Evolutionary conservation across 2,797 vertebrate species (phyloP).

Genomic region (Chloroceryle inda): DNA sequence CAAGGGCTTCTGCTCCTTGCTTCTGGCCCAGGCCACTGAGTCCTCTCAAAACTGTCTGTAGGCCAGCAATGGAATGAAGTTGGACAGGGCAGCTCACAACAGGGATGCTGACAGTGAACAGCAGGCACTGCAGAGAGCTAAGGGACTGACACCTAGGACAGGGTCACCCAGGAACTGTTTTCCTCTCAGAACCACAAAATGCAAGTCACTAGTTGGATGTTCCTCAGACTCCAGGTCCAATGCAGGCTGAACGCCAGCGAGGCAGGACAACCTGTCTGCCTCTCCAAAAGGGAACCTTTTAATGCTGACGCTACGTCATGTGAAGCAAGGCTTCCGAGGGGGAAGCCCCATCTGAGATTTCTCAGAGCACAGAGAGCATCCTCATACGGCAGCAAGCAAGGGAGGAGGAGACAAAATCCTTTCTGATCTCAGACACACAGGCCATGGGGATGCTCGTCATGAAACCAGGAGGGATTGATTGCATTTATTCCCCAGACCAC

Average conservation of each 20-base stretch:
- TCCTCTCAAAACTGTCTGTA: not conserved
- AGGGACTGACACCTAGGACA: not conserved
- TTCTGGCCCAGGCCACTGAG: not conserved
- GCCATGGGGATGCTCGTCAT: fast-evolving
- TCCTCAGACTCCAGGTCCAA: not conserved
- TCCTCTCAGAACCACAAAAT: not conserved
- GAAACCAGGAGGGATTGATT: not conserved
- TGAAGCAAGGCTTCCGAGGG: not conserved
- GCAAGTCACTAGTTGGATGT: not conserved
- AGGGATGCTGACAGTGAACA: not conserved
- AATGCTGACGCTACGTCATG: fast-evolving
- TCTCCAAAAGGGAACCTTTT: not conserved
- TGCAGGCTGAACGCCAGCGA: fast-evolving
- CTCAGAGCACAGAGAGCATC: not conserved
- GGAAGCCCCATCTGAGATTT: not conserved
- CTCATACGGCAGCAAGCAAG: not conserved
- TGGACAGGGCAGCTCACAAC: not conserved
- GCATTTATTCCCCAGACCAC: not conserved
- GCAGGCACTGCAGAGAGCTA: not conserved
- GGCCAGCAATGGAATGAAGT: not conserved
- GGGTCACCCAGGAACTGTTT: not conserved
- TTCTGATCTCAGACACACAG: not conserved
- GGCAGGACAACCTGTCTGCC: not conserved
- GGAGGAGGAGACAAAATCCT: not conserved
- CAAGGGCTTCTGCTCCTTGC: not conserved